Base-by-base conservation (phyloP, 1,140 invertebrate genomes). In the Maniola jurtina region DNA sequence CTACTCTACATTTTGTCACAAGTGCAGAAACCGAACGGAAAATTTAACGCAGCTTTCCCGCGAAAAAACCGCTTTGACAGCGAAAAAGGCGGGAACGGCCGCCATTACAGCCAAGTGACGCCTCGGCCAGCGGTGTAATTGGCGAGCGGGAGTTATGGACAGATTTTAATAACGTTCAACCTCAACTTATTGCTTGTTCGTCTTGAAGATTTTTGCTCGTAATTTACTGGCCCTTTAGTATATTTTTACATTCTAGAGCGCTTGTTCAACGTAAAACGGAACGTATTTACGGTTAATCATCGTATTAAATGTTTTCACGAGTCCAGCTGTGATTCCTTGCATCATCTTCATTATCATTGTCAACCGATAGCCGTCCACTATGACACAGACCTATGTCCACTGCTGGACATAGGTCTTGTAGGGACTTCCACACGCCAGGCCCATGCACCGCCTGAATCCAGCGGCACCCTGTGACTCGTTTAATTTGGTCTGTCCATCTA, bases 31-130 rank as follows among this genome's bases (percentile, higher is more conserved):
- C 77, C 61, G 75, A 81, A 78, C 67, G 72, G 66, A 61, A 65
- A 80, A 81, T 83, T 81, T 79, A 77, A 77, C 75, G 69, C 75
- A 68, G 76, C 70, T 79, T 80, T 77, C 77, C 80, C 81, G 86
- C 86, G 80, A 88, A 88, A 88, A 88, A 86, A 84, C 68, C 76
- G 82, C 86, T 82, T 79, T 86, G 86, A 88, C 84, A 88, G 86
- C 86, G 84, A 88, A 88, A 88, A 88, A 86, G 86, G 86, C 86
- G 86, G 86, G 80, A 88, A 83, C 74, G 68, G 77, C 73, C 72
- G 80, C 84, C 84, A 88, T 88, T 86, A 87, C 75, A 58, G 76
- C 70, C 86, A 88, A 88, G 84, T 88, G 86, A 84, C 86, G 86
- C 86, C 78, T 68, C 77, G 80, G 71, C 77, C 81, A 70, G 72